Base-by-base conservation (phyloP, 1,140 invertebrate genomes). In the Campodea augens region DNA sequence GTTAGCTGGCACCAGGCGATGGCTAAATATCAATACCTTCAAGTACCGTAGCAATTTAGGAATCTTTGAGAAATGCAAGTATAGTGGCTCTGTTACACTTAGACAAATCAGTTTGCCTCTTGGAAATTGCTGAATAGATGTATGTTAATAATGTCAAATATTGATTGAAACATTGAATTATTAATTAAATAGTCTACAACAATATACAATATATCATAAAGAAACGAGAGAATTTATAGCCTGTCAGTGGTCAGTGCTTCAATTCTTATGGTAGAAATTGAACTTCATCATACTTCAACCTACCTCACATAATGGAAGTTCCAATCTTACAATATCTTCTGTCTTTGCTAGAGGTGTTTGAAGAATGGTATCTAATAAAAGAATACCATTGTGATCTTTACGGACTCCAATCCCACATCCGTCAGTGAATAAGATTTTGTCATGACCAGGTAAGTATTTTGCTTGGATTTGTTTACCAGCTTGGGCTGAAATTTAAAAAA, bases 301-400 rank as follows among this genome's bases (percentile, higher is more conserved):
- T 20, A 5, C 57, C 63, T 61, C 58, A 83, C 78, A 64, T 83
- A 79, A 62, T 36, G 84, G 73, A 44, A 92, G 65, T 64, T 92
- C 88, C 49, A 91, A 62, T 59, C 76, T 81, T 49, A 89, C 73
- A 51, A 73, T 64, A 59, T 86, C 80, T 54, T 86, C 80, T 27
- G 72, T 66, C 50, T 71, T 71, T 5, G 57, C 54, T 37, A 88
- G 68, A 25, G 81, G 77, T 48, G 77, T 75, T 62, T 91, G 87
- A 29, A 92, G 64, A 50, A 86, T 81, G 20, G 86, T 88, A 53
- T 89, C 83, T 49, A 91, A 64, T 13, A 93, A 62, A 32, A 91
- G 64, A 18, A 92, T 83, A 47, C 87, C 86, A 68, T 87, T 88
- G 55, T 90, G 84, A 60, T 91, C 86, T 39, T 80, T 78, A 42